Evolutionary conservation across 2,797 vertebrate species (phyloP), one percentile per base, ranked within the genome.

Genomic region (Crax fasciolata): DNA sequence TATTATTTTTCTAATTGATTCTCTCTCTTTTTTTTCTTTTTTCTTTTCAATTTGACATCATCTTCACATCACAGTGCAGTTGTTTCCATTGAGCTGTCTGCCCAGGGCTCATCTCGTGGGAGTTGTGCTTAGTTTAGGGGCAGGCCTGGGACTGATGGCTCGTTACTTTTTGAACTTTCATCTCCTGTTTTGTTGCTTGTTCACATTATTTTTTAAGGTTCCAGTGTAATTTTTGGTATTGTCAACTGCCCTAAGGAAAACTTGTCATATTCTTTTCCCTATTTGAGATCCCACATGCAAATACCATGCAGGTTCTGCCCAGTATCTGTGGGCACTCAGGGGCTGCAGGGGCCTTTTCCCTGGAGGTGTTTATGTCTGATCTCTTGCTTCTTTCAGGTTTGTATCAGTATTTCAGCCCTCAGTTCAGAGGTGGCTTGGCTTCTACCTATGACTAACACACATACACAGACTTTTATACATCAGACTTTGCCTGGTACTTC

Each of bases 151-250:
- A 32, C 79, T 82, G 52, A 54, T 2, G 3, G 5, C 38, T 84
- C 68, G 49, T 92, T 82, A 18, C 41, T 91, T 84, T 58, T 41
- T 66, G 65, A 82, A n/a, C 71, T 83, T 79, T 89, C 20, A 28
- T 79, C 74, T 74, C 21, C 25, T 62, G 8, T 43, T 66, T 80
- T 82, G 44, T 48, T 92, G 35, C 57, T 82, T 41, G 41, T 81
- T 84, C 80, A 16, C 1, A 0, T 80, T 39, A 23, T 6, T 70
- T 89, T 63, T 83, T 24, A 59, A 75, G 61, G 32, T 75, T 87
- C 4, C 21, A 71, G 4, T 77, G 58, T 80, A 38, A n/a, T 78
- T 89, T 58, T 32, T 72, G 72, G 19, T 83, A 41, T 46, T 89
- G n/a, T 74, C 68, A 61, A 3, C 25, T 90, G 55, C 55, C 62